Evolutionary conservation across 2,888 invertebrate species (phyloP).

Genomic region (Pristionchus japonicus): DNA sequence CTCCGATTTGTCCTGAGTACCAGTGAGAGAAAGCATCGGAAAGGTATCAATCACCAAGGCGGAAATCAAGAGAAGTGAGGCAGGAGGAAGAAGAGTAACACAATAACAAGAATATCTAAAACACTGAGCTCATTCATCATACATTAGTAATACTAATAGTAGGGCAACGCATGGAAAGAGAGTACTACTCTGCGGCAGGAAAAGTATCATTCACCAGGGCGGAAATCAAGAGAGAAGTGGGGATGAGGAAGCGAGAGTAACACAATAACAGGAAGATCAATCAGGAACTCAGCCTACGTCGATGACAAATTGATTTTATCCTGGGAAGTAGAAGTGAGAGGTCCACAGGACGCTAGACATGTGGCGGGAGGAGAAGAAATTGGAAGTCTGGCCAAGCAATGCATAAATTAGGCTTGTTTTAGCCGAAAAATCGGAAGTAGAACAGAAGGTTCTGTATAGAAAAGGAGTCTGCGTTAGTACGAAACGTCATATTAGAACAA

Average conservation of each 20-base stretch:
- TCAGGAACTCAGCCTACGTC: background rate
- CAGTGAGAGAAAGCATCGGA: no score
- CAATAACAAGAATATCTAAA: background rate
- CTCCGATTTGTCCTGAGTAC: no score
- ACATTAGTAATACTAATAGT: no score
- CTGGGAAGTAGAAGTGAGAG: background rate
- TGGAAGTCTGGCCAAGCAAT: no score
- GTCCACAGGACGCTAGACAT: no score
- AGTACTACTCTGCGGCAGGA: background rate
- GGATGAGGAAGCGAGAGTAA: background rate
- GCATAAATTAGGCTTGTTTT: no score
- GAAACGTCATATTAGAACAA: no score
- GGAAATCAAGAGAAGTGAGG: background rate
- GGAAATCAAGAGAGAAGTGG: background rate
- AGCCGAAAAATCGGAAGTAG: no score
- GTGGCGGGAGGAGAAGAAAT: background rate
- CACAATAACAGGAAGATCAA: background rate
- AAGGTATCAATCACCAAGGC: background rate
- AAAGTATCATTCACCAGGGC: background rate
- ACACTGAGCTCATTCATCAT: no score
- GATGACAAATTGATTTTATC: background rate
- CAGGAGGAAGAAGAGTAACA: background rate
- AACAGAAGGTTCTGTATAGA: no score
- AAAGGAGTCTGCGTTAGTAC: no score
- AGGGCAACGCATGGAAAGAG: no score